A percentile compares a stretch with the other conserved stretches of the same genome.
Conservation (phyloP, 1,140 invertebrate species). For the Pantala flavescens region DNA sequence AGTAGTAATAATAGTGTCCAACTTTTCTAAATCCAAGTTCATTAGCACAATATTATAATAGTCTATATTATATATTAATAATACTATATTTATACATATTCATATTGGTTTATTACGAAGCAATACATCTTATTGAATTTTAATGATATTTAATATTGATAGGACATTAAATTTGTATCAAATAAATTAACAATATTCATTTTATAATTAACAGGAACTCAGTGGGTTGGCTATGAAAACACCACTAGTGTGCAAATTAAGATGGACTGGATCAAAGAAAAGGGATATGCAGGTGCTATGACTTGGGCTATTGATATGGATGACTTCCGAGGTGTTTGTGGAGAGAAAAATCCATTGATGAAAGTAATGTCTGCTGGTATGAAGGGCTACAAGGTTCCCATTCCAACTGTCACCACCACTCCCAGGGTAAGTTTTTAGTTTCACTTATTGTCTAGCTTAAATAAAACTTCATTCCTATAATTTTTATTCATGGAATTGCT, state of each 20-base stretch:
- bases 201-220: slow-evolving; percentile 41
- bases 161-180: no score
- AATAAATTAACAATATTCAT: not conserved
- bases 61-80: no score
- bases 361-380: slow-evolving; percentile 61
- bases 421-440: slow-evolving; percentile 43
- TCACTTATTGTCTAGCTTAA: no score
- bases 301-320: slow-evolving; percentile 85
- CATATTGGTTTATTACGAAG: no score
- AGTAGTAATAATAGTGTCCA: no score
- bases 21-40: no score
- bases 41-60: no score
- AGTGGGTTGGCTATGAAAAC: slow-evolving; percentile 90
- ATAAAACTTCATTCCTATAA: no score
- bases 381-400: slow-evolving; percentile 60
- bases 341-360: slow-evolving; percentile 56
- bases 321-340: slow-evolving; percentile 68
- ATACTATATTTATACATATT: no score
- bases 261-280: slow-evolving; percentile 72
- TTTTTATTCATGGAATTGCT: no score
- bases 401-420: slow-evolving; percentile 51
- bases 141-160: no score
- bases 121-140: no score
- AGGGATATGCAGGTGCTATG: slow-evolving; percentile 77
- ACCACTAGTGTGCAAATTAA: slow-evolving; percentile 67